These are phyloP conservation scores for Prionace glauca DNA, from an alignment of 2,797 vertebrate genomes.

Conservation along the genomic window DNA sequence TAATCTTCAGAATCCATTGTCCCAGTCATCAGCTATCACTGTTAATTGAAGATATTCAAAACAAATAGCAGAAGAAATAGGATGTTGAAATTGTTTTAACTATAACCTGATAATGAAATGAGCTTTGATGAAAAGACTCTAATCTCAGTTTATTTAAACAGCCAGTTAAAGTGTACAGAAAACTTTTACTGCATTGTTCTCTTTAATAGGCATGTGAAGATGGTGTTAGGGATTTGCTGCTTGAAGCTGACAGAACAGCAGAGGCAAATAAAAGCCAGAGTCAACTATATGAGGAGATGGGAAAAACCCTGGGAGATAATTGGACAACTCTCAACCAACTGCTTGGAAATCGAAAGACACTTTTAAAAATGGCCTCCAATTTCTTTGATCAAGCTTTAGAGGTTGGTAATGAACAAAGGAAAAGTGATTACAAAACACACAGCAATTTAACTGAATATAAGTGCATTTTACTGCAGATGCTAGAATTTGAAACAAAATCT, in stretches of 20 bases:
- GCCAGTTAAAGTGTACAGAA: background rate
- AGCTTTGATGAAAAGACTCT: too few relatives aligned
- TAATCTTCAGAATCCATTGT: background rate
- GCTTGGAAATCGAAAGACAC: conserved; percentile 64
- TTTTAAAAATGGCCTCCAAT: conserved; percentile 62
- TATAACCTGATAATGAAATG: background rate
- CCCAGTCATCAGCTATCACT: background rate
- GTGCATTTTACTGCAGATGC: too few relatives aligned
- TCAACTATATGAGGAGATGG: conserved; percentile 71
- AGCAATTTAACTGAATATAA: too few relatives aligned
- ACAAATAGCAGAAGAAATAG: background rate
- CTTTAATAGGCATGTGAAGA: conserved; percentile 64
- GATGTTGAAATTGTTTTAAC: conserved; percentile 18
- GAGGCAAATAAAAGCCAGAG: conserved; percentile 60
- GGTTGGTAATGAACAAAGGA: conserved; percentile 53
- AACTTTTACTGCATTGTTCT: background rate
- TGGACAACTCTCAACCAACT: conserved; percentile 64
- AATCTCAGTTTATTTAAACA: background rate
- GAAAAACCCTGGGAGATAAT: conserved; percentile 64
- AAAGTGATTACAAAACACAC: background rate
- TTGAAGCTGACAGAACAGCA: conserved; percentile 67
- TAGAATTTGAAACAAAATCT: too few relatives aligned
- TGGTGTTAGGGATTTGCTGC: conserved; percentile 62
- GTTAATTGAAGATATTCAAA: too few relatives aligned
- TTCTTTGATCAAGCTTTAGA: conserved; percentile 74